Conservation (phyloP, 1,140 invertebrate genomes). For the Dendroctonus ponderosae region DNA sequence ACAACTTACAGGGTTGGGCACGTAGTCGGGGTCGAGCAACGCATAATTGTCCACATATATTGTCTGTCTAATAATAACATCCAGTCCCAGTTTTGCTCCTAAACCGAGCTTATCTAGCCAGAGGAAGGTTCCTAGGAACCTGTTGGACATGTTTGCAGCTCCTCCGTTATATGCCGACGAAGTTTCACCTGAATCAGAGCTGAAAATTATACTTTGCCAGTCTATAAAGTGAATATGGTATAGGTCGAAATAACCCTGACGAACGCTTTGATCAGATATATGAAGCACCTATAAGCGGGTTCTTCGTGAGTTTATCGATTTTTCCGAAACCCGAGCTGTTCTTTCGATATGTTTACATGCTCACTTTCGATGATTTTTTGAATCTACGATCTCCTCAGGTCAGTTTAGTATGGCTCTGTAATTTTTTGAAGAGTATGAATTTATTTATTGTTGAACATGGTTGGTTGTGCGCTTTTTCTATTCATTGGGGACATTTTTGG, state of each 20-base stretch:
- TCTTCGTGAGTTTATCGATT: neutral
- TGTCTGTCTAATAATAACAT: conserved; percentile 70
- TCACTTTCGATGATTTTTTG: neutral
- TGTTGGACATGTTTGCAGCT: conserved; percentile 66
- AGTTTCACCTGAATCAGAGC: conserved; percentile 58
- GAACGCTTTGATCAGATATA: too few species aligned
- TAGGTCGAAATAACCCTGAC: too few species aligned
- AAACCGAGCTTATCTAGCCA: conserved; percentile 81
- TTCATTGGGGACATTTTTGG: too few species aligned
- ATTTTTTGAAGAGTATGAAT: neutral
- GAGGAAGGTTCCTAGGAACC: conserved; percentile 69
- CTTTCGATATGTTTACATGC: too few species aligned
- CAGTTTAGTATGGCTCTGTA: too few species aligned
- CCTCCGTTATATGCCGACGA: conserved; percentile 75
- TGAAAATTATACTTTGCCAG: conserved; percentile 32
- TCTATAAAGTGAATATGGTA: neutral
- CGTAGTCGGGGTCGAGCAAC: conserved; percentile 60
- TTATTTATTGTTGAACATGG: neutral
- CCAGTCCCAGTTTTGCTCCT: conserved; percentile 62
- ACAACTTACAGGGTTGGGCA: conserved; percentile 55
- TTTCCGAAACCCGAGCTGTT: neutral
- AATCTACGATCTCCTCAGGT: too few species aligned
- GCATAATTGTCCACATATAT: conserved; percentile 68
- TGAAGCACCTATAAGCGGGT: neutral
- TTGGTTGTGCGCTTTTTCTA: neutral